Evolutionary conservation across 2,797 vertebrate species (phyloP).

Genomic region (Triplophysa bombifrons): DNA sequence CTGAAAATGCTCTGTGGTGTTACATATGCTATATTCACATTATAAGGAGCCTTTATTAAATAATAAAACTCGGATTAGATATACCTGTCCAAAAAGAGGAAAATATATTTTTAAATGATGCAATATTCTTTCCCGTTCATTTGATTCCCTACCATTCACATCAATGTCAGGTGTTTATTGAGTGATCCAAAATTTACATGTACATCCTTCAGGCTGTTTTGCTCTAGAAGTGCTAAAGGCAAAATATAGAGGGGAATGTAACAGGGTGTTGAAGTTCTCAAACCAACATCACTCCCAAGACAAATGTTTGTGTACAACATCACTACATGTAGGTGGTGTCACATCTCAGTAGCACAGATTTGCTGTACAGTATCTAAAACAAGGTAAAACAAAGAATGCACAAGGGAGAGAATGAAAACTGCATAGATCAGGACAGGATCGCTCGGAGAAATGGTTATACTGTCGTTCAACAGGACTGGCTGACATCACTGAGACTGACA

Average conservation of each 20-base stretch:
- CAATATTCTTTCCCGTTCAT: background rate
- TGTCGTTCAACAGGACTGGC: background rate
- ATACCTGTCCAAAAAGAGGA: too few species aligned
- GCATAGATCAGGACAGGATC: background rate
- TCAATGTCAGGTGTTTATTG: background rate
- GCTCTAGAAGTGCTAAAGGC: background rate
- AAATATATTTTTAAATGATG: background rate
- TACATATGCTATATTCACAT: background rate
- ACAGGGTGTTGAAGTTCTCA: background rate
- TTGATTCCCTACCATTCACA: background rate
- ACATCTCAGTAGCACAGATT: background rate
- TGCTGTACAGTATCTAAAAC: background rate
- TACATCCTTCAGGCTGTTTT: background rate
- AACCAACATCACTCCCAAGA: background rate
- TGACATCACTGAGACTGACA: background rate
- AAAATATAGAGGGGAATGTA: background rate
- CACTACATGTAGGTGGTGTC: background rate
- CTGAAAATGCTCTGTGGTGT: slow-evolving; percentile 7
- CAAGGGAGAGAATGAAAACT: background rate
- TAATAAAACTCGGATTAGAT: too few species aligned
- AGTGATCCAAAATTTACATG: background rate
- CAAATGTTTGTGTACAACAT: background rate
- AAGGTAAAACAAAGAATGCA: background rate
- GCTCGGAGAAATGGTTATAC: background rate
- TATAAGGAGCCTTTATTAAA: background rate